Base-by-base conservation (phyloP, 1,140 invertebrate species). In the Holcopasites calliopsidis region DNA sequence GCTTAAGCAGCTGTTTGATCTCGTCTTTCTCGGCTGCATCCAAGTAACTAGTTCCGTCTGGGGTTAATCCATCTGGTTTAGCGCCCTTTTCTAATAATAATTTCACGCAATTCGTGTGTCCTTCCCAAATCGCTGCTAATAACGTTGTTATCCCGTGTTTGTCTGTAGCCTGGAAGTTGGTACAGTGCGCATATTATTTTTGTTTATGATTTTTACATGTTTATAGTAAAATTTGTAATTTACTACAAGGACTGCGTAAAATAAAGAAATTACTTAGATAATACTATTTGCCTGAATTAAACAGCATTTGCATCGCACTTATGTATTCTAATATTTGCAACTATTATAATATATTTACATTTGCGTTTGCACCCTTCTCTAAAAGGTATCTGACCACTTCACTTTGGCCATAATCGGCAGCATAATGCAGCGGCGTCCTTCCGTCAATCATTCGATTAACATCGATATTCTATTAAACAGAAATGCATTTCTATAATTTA, bases 121-220 rank as follows among this genome's bases (percentile, higher is more conserved):
- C 97, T 92, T 99, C 98, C 97, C 97, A 99, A 85, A 99, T 97
- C 75, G 98, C 98, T 78, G 97, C 97, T 80, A 99, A 90, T 47
- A 99, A 92, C 26, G 97, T 95, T 70, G 96, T 97, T 77, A 99
- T 98, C 8, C 97, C 97, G 94, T 98, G 97, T 92, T 98, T 98
- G 89, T 99, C 98, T 89, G 94, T 94, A 64, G 95, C 94, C 96
- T 97, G 86, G 61, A 92, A 84, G 82, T 52, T 16, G 50, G 26
- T 38, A 23, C 38, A 70, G 31, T 33, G 21, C 6, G 42, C 28
- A 26, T 42, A 66, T 54, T 5, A 1, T 42, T 28, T 35, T 38
- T 23, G 6, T 21, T 0, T 5, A 26, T n/a, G 21, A 26, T 42
- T 40, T 23, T 42, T 28, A 4, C 44, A 54, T 5, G 16, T 26